A percentile compares a stretch with the other conserved stretches of the same genome.
Conservation (phyloP, 2,888 invertebrate genomes). For the Metallyticus violacea region DNA sequence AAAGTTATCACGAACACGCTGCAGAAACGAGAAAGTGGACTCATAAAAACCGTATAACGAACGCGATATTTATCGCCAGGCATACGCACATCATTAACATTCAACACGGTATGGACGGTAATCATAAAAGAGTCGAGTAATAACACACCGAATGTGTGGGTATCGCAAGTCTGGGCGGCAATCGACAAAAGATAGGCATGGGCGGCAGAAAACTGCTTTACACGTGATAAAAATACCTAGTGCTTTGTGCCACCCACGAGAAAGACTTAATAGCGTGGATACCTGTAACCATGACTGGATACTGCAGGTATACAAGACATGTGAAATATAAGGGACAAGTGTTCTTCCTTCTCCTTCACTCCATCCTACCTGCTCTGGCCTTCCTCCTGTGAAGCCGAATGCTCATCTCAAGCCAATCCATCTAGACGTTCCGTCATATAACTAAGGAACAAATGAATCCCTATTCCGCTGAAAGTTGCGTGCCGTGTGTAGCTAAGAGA, state of each 20-base stretch:
- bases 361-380: neutral
- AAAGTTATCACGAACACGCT: neutral
- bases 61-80: neutral
- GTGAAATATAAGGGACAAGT: neutral
- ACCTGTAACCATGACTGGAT: too few species aligned
- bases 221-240: neutral
- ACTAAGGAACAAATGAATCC: neutral
- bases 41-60: neutral
- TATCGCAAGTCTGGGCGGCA: neutral
- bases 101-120: neutral
- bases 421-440: neutral
- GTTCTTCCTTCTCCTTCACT: too few species aligned
- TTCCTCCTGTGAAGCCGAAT: neutral
- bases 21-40: neutral
- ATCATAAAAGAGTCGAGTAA: neutral
- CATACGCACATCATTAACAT: neutral
- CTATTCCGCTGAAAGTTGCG: neutral
- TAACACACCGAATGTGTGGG: neutral
- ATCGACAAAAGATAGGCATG: neutral
- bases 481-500: too few species aligned
- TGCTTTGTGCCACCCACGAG: neutral
- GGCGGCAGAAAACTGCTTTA: neutral
- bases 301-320: neutral
- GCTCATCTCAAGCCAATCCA: too few species aligned
- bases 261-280: neutral